These are phyloP conservation scores for Apamea anceps DNA, from an alignment of 2,888 invertebrate species.

Conservation along the genomic window DNA sequence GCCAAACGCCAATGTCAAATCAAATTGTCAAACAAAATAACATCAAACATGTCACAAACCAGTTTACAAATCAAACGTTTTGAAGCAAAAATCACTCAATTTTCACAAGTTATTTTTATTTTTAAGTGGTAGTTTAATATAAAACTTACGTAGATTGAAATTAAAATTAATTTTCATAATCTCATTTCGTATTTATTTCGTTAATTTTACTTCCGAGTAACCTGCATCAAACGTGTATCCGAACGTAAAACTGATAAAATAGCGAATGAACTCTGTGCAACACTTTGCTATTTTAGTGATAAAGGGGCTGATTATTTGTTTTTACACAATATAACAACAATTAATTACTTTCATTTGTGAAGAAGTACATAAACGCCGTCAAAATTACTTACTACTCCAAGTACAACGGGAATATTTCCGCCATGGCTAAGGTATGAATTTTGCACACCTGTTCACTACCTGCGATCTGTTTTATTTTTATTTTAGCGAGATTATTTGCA, in stretches of 20 bases:
- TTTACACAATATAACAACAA: slow-evolving; percentile 11
- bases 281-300: slow-evolving; percentile 65
- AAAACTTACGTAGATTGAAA: background rate
- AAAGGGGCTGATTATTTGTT: slow-evolving; percentile 57
- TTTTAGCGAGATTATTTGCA: slow-evolving; percentile 71
- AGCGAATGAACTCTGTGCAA: slow-evolving; percentile 57
- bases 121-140: no score
- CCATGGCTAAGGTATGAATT: slow-evolving; percentile 92
- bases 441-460: slow-evolving; percentile 66
- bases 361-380: slow-evolving; percentile 76
- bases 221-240: background rate
- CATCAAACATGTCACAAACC: background rate
- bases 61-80: slow-evolving; percentile 2
- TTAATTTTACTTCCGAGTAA: background rate
- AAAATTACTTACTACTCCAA: slow-evolving; percentile 93
- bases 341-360: slow-evolving; percentile 43
- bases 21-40: background rate
- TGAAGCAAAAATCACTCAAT: slow-evolving; percentile 4
- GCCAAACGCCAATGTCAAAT: background rate
- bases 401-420: slow-evolving; percentile 92
- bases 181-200: background rate
- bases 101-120: background rate
- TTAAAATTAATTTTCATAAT: background rate
- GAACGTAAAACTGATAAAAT: slow-evolving; percentile 58
- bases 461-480: slow-evolving; percentile 52